Percentiles rank a stretch among this genome's conserved stretches.
Evolutionary conservation across 2,113 vertebrate genomes (phyloP).

Genomic region (Aphyosemion australe): DNA sequence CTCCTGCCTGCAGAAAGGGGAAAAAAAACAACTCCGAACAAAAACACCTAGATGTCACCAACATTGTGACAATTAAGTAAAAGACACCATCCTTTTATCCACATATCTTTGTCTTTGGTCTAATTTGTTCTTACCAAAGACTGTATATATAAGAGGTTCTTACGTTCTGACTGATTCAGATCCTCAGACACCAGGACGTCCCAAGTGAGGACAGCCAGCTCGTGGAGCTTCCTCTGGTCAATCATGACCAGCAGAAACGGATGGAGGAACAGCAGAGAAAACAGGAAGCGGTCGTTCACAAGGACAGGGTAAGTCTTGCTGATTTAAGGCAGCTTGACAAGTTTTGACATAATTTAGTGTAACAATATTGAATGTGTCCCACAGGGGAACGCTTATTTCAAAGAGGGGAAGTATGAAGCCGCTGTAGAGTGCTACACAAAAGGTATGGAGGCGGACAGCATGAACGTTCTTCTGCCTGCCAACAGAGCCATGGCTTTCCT

Average conservation of each 20-base stretch:
- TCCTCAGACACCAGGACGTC: neutral
- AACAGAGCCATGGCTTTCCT: slow-evolving; percentile 97
- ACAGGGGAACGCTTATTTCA: slow-evolving; percentile 96
- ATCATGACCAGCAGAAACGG: slow-evolving; percentile 64
- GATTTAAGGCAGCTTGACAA: neutral
- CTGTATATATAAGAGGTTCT: too few species aligned
- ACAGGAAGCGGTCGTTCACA: slow-evolving; percentile 89
- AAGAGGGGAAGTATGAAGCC: slow-evolving; percentile 91
- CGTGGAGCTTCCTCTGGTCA: slow-evolving; percentile 9
- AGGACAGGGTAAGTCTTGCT: slow-evolving; percentile 84
- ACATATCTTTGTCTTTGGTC: neutral
- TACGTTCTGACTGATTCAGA: slow-evolving; percentile 46
- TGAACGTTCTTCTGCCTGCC: slow-evolving; percentile 91
- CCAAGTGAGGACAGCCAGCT: slow-evolving; percentile 28
- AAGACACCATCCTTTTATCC: too few species aligned
- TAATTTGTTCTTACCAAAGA: neutral
- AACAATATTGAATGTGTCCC: neutral
- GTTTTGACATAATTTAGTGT: neutral
- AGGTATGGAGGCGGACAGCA: slow-evolving; percentile 89
- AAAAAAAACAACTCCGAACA: too few species aligned
- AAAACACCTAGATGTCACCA: too few species aligned
- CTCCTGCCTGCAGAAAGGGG: too few species aligned
- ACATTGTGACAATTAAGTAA: too few species aligned
- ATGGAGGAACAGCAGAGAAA: slow-evolving; percentile 81
- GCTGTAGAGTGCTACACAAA: slow-evolving; percentile 91